Percentiles rank a stretch among this genome's conserved stretches.
Conservation (phyloP, 2,113 vertebrate species). For the Ariopsis seemanni region DNA sequence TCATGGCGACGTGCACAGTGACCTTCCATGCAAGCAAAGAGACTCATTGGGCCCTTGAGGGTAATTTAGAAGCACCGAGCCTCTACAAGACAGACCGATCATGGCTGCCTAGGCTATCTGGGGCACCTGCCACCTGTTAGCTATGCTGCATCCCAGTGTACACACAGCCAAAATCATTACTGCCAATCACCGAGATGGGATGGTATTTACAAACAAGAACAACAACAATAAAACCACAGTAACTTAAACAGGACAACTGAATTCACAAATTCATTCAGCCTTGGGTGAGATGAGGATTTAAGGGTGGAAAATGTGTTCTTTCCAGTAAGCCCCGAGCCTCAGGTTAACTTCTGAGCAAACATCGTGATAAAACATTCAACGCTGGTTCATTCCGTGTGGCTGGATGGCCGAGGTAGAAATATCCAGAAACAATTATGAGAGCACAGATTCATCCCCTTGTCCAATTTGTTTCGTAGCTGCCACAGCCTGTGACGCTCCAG, state of each 20-base stretch:
- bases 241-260: conserved; percentile 15
- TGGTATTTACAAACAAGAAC: conserved; percentile 26
- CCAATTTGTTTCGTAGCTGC: conserved; percentile 27
- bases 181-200: conserved; percentile 20
- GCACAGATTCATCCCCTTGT: conserved; percentile 10
- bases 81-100: conserved; percentile 53
- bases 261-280: not conserved
- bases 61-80: conserved; percentile 55
- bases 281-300: not conserved
- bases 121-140: conserved; percentile 49
- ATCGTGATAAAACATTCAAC: not conserved
- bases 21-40: conserved; percentile 60
- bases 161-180: conserved; percentile 37
- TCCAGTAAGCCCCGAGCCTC: not conserved
- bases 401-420: not conserved
- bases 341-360: not conserved
- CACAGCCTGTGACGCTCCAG: not conserved
- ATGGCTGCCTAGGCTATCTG: conserved; percentile 45
- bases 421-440: conserved; percentile 31
- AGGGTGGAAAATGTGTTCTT: not conserved
- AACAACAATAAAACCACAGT: not conserved
- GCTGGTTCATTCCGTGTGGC: conserved; percentile 13
- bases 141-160: conserved; percentile 17
- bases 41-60: conserved; percentile 53
- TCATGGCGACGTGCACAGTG: conserved; percentile 55